A percentile compares a stretch with the other conserved stretches of the same genome.
phyloP scores from a whole-genome alignment of 2,113 vertebrate genomes.

The Lagopus muta region DNA sequence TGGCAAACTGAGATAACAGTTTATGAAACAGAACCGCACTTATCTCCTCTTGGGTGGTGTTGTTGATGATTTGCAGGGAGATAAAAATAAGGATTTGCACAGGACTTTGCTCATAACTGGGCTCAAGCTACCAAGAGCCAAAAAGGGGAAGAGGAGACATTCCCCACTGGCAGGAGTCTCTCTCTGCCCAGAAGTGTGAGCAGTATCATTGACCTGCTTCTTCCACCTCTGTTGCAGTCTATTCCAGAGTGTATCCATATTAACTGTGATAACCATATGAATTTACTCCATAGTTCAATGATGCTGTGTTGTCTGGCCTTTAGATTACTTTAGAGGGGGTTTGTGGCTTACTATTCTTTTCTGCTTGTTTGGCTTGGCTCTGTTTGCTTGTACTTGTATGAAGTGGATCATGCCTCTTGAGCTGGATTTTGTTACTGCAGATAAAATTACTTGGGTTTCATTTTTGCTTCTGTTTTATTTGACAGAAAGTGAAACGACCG shows the following conservation, averaged over 20 bases:
- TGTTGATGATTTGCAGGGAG: not conserved
- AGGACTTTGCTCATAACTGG: not conserved
- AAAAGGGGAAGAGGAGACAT: not conserved
- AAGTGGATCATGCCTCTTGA: not conserved
- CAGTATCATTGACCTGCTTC: not conserved
- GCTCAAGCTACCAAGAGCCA: not conserved
- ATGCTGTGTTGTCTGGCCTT: not conserved
- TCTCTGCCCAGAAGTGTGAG: not conserved
- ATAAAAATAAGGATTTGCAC: conserved; percentile 15
- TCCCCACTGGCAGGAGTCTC: not conserved
- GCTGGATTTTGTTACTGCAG: not conserved
- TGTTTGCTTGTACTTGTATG: not conserved
- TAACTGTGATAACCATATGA: not conserved
- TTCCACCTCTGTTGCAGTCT: not conserved
- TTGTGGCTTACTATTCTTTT: not conserved
- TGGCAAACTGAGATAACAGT: not conserved
- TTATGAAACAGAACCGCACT: not conserved
- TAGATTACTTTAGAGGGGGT: not conserved
- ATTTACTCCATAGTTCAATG: not conserved
- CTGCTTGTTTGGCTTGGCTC: not conserved
- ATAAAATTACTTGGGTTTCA: not conserved
- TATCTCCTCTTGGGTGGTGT: not conserved
- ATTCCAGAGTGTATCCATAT: not conserved
- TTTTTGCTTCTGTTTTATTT: conserved; percentile 66
- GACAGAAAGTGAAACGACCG: conserved; percentile 94